Conservation (phyloP, 2,888 invertebrate genomes). For the Cantharis rufa region DNA sequence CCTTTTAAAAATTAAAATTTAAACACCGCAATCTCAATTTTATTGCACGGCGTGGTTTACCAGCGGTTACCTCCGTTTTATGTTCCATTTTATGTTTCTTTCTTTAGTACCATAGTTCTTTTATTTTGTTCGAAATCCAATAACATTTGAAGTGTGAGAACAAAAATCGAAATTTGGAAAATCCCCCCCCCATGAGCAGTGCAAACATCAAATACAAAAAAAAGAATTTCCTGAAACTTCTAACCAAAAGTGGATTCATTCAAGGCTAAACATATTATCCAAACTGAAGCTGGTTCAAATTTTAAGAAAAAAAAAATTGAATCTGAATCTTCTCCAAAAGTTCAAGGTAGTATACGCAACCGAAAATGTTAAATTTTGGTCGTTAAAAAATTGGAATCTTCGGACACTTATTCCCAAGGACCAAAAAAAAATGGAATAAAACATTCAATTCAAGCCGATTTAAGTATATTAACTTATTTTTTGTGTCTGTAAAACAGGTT, state of each 20-base stretch:
- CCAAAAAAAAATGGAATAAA: not conserved
- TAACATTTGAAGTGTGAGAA: not conserved
- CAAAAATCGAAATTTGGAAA: not conserved
- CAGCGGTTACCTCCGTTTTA: not conserved
- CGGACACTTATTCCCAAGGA: not conserved
- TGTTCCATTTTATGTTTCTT: not conserved
- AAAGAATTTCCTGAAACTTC: too few species aligned
- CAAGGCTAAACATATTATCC: not conserved
- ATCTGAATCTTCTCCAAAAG: not conserved
- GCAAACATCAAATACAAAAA: too few species aligned
- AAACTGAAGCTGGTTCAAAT: too few species aligned
- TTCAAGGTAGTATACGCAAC: not conserved
- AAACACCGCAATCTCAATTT: not conserved
- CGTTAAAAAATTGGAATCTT: not conserved
- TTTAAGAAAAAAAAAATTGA: not conserved
- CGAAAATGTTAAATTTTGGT: not conserved
- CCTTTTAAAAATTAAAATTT: not conserved
- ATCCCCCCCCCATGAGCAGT: not conserved
- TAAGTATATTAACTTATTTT: not conserved
- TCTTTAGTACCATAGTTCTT: not conserved
- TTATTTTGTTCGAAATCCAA: not conserved
- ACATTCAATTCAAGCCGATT: not conserved
- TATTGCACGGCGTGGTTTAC: not conserved
- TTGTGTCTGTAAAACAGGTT: not conserved
- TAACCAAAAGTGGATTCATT: not conserved